Conservation (phyloP, 64 coral and sea anemone species). For the Montipora sp. region DNA sequence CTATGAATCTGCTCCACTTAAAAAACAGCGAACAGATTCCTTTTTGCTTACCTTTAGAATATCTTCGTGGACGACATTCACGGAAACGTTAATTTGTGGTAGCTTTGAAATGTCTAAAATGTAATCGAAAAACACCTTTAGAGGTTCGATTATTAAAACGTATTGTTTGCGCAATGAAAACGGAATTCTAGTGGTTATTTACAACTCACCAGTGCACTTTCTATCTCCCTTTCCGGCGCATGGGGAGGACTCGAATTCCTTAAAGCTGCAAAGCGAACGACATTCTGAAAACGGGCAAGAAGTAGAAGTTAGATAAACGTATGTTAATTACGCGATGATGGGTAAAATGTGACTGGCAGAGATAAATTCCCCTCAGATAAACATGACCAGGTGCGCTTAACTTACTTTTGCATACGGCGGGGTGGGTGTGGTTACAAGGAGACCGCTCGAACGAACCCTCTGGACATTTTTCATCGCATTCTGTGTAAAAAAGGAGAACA, state of each 20-base stretch:
- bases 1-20: no score
- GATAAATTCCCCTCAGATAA: background rate
- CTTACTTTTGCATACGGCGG: conserved; percentile 75
- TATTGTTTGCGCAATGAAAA: background rate
- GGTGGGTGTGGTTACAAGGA: conserved; percentile 71
- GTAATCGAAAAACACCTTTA: background rate
- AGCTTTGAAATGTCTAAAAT: conserved; percentile 72
- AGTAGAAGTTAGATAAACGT: background rate
- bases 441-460: conserved; percentile 46
- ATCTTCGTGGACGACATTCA: conserved; percentile 78
- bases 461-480: conserved; percentile 57
- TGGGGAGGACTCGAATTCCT: conserved; percentile 78
- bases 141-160: background rate
- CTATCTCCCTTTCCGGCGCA: conserved; percentile 73
- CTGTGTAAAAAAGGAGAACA: conserved; percentile 20
- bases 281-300: conserved; percentile 40
- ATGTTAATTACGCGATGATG: no score
- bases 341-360: no score
- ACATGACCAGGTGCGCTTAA: background rate
- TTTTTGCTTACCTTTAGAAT: conserved; percentile 63
- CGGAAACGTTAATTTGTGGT: conserved; percentile 71
- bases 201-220: conserved; percentile 68
- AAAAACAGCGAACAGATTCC: background rate
- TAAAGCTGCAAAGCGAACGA: conserved; percentile 69
- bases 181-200: no score